Evolutionary conservation across 2,797 vertebrate species (phyloP), one percentile per base, ranked within the genome.

Genomic region (Scarus forsteni): DNA sequence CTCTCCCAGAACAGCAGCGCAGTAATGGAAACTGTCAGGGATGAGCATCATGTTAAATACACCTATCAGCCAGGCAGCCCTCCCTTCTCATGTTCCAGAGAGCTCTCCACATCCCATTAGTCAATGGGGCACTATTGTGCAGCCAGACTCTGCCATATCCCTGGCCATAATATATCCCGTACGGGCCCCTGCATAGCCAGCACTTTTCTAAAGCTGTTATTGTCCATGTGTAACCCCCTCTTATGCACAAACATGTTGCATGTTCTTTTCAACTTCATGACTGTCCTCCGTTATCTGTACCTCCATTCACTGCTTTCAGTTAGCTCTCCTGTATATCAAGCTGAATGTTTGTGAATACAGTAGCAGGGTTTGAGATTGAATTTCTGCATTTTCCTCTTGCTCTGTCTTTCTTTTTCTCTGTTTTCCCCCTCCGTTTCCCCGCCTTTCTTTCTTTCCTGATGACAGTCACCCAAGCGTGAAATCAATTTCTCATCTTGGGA

Each of bases 401-500:
- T 56, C 36, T 44, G 49, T 52, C 27, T 61, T 55, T 19, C 36
- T 50, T 53, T 57, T 45, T 56, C 42, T 39, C 44, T 60, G 5
- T 39, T 66, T 54, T 18, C 16, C 3, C 36, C 9, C 19, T 45
- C 16, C 50, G 3, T 45, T 58, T 64, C 19, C 53, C 45, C 70
- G n/a, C 48, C 48, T 10, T n/a, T 77, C 74, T 10, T 80, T 10
- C n/a, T 77, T 76, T 80, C 67, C 61, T 57, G 56, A 70, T 88
- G 77, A 86, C 77, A 75, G 65, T 63, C 79, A 61, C 58, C 50
- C 78, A 74, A 74, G 80, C 90, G 75, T 89, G 86, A 89, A 92
- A 92, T 92, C 87, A 77, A 81, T 85, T 86, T 86, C 77, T 84
- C 83, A 82, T 88, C 75, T 76, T 70, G 67, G 84, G 81, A 85